Percentiles rank a stretch among this genome's conserved stretches.
Conservation (phyloP, 1,140 invertebrate genomes). For the Arctopsyche grandis region DNA sequence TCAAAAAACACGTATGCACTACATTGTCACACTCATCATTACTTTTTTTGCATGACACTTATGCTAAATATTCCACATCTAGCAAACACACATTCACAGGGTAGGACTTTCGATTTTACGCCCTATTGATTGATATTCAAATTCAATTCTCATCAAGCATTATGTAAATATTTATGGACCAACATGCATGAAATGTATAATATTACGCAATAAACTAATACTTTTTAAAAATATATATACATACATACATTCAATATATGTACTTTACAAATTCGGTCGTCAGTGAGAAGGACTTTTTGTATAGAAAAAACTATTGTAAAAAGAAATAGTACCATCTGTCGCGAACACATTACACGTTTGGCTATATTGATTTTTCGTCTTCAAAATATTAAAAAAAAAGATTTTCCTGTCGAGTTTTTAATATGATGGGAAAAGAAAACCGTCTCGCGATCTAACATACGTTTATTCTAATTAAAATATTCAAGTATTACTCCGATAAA, state of each 20-base stretch:
- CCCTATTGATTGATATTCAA: conserved; percentile 7
- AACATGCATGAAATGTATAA: conserved; percentile 41
- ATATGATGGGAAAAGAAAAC: conserved; percentile 12
- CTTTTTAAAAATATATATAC: conserved; percentile 5
- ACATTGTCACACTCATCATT: neutral
- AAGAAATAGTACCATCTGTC: neutral
- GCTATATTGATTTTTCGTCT: conserved; percentile 16
- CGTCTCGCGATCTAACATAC: neutral
- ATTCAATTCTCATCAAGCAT: conserved; percentile 13
- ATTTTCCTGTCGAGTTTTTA: conserved; percentile 38
- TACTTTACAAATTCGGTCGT: conserved; percentile 19
- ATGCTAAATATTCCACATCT: neutral
- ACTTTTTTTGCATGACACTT: neutral
- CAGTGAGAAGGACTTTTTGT: neutral
- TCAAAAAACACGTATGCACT: neutral
- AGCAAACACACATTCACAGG: conserved; percentile 5
- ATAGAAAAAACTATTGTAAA: neutral
- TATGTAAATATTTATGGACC: conserved; percentile 43
- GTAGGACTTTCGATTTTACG: conserved; percentile 14
- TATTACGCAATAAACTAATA: conserved; percentile 39
- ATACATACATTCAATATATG: no score
- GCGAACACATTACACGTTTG: conserved; percentile 15
- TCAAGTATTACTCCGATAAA: neutral
- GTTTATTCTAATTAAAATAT: neutral
- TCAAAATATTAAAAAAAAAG: conserved; percentile 20